A percentile compares a stretch with the other conserved stretches of the same genome.
Evolutionary conservation across 2,888 invertebrate species (phyloP).

Genomic region (Oligia strigilis): DNA sequence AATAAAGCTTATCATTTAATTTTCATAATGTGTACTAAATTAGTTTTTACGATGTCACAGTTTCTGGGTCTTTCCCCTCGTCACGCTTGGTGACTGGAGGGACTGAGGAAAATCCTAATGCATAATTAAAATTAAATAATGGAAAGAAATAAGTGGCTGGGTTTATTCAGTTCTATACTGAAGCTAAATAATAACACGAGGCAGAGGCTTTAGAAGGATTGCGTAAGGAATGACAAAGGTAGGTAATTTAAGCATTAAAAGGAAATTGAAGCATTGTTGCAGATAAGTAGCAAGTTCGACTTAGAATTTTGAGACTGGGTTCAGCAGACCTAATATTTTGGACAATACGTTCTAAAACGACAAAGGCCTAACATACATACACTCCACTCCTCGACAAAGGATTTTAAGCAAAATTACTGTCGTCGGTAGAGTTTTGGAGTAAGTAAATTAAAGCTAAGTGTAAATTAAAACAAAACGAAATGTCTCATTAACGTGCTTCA

Average conservation of each 20-base stretch:
- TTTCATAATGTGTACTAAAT: constrained; percentile 25
- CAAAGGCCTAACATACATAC: no score
- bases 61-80: constrained; percentile 40
- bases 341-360: not conserved
- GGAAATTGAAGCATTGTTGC: constrained; percentile 10
- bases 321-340: not conserved
- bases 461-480: constrained; percentile 4
- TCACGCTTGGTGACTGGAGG: constrained; percentile 37
- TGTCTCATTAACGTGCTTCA: constrained; percentile 44
- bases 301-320: not conserved
- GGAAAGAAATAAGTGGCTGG: not conserved
- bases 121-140: constrained; percentile 27
- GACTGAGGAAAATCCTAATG: constrained; percentile 33
- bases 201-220: not conserved
- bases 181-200: not conserved
- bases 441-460: not conserved
- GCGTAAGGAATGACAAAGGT: not conserved
- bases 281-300: not conserved
- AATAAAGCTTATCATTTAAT: constrained; percentile 36
- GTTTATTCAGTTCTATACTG: not conserved
- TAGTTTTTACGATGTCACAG: constrained; percentile 64
- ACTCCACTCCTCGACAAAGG: not conserved
- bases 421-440: not conserved
- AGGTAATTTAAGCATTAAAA: constrained; percentile 4
- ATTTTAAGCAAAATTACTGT: not conserved